Evolutionary conservation across 2,797 vertebrate genomes (phyloP), one percentile per base, ranked within the genome.

Genomic region (Nyctibius grandis): DNA sequence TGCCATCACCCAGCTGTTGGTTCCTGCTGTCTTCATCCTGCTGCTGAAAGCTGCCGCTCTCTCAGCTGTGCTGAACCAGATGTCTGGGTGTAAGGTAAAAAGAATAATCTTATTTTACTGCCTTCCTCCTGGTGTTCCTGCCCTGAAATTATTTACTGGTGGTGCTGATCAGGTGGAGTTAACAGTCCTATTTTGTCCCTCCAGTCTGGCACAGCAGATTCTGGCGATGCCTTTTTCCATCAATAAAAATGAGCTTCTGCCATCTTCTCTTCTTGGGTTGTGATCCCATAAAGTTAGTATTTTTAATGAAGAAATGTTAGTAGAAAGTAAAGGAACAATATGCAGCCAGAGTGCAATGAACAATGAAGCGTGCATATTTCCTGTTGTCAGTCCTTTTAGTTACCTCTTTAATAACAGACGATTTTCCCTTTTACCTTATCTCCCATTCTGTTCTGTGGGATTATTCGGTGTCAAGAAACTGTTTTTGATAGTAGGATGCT

Each of bases 281-380:
- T 42, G 40, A 34, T 76, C 67, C 28, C 34, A 11, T 38, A 4
- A 51, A 64, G 7, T 26, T 79, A 15, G 6, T 29, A 7, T n/a
- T 93, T 74, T 79, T 53, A 68, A 38, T 65, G 34, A 76, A 57
- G 53, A 75, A 50, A 16, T 54, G 14, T 11, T 45, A 6, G 0
- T 40, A 33, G 53, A 40, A 89, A 61, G 34, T 33, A 26, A 80
- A 74, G 26, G 31, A 69, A 12, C 29, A 19, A 5, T 38, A 16
- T 23, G 29, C 34, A 72, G 3, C 15, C 7, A 15, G 74, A 47
- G 22, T 28, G 50, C 51, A 40, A 12, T 7, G 65, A 47, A 6
- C n/a, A 21, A 3, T 7, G n/a, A 16, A 26, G 11, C 5, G 6
- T 59, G n/a, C 5, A 0, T 17, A 1, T 64, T 77, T 45, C 36